These are phyloP conservation scores for Calcarius lapponicus DNA, from an alignment of 2,797 vertebrate genomes.

Conservation along the genomic window DNA sequence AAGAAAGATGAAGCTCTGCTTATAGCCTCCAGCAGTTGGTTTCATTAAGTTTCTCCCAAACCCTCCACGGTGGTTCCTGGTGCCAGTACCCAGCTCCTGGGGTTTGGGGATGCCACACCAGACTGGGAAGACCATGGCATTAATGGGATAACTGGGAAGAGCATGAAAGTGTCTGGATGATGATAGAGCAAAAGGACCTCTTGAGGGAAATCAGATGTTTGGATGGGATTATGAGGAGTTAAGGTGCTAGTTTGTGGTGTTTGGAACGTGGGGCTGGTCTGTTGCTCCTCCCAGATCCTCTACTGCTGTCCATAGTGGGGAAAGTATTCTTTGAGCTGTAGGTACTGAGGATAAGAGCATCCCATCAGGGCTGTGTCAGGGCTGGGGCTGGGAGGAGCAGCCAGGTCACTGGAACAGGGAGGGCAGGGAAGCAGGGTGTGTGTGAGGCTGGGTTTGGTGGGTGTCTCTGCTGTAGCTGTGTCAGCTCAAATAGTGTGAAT, in stretches of 20 bases:
- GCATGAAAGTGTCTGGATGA: neutral
- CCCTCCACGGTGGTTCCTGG: rapidly evolving
- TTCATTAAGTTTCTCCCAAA: neutral
- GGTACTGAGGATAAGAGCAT: neutral
- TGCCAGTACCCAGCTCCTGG: neutral
- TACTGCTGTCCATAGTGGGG: neutral
- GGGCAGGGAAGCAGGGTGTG: rapidly evolving
- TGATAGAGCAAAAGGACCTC: neutral
- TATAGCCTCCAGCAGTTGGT: neutral
- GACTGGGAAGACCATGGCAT: neutral
- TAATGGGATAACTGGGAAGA: neutral
- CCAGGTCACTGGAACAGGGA: neutral
- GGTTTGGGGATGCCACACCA: neutral
- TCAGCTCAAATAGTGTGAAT: rapidly evolving
- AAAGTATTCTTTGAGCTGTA: neutral
- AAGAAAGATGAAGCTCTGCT: neutral
- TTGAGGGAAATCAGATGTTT: neutral
- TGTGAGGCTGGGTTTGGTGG: neutral
- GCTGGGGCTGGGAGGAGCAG: neutral
- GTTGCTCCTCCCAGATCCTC: neutral
- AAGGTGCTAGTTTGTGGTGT: neutral
- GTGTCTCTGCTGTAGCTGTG: neutral
- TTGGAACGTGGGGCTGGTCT: rapidly evolving
- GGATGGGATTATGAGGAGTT: neutral
- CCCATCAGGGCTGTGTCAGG: neutral